These are phyloP conservation scores for Ceyx melanurus DNA, from an alignment of 2,113 vertebrate species.

Conservation along the genomic window DNA sequence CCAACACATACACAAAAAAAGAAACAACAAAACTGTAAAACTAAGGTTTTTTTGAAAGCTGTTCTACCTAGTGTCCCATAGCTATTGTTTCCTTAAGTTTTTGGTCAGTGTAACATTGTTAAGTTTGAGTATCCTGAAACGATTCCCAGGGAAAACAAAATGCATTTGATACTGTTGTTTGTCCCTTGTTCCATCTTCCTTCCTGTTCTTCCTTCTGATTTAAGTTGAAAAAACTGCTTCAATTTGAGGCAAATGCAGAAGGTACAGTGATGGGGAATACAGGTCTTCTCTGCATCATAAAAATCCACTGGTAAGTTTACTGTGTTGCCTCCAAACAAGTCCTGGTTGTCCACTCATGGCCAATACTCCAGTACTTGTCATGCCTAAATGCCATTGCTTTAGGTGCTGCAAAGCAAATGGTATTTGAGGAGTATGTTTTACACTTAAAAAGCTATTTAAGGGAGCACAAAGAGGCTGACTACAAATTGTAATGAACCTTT, in stretches of 20 bases:
- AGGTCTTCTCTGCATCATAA: not conserved
- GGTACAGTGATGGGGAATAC: conserved; percentile 13
- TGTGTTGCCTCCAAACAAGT: conserved; percentile 8
- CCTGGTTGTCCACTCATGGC: not conserved
- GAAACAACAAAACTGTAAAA: not conserved
- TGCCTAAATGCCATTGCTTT: conserved; percentile 10
- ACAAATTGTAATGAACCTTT: conserved; percentile 22
- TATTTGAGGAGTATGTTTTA: not conserved
- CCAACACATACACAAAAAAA: too few species aligned
- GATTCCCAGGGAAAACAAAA: not conserved
- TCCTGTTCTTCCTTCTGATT: not conserved
- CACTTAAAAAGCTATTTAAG: conserved; percentile 22
- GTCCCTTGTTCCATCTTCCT: not conserved
- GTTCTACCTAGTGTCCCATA: conserved; percentile 27
- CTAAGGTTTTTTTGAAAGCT: conserved; percentile 16
- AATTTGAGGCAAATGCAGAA: not conserved
- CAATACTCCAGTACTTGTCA: conserved; percentile 32
- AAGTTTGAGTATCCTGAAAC: not conserved
- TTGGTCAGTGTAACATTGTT: not conserved
- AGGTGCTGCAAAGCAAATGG: conserved; percentile 16
- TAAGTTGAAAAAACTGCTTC: conserved; percentile 38
- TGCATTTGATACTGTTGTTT: not conserved
- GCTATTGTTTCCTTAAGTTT: conserved; percentile 11
- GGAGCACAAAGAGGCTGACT: conserved; percentile 36
- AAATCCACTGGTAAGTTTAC: conserved; percentile 19